A percentile compares a stretch with the other conserved stretches of the same genome.
These are phyloP conservation scores for Tethea ocularis DNA, from an alignment of 2,888 invertebrate genomes.

Conservation along the genomic window DNA sequence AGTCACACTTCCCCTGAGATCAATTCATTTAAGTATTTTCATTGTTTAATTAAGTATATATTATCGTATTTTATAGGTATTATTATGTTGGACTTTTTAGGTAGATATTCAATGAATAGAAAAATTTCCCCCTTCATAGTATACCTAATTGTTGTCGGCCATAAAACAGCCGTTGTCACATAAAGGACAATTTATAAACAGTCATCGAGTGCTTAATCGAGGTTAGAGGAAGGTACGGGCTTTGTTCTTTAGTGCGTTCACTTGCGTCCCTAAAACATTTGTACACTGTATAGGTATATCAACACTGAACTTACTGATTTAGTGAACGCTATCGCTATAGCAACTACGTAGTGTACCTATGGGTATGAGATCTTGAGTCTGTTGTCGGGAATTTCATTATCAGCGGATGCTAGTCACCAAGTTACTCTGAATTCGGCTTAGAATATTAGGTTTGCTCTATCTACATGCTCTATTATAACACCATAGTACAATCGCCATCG, in stretches of 20 bases:
- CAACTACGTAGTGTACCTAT: neutral
- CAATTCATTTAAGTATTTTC: neutral
- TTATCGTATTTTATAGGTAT: too few relatives aligned
- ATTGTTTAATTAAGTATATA: too few relatives aligned
- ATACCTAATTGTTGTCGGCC: constrained; percentile 20
- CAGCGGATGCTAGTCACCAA: neutral
- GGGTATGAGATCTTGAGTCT: neutral
- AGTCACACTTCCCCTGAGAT: neutral
- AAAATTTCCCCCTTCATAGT: constrained; percentile 7
- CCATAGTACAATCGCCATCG: constrained; percentile 15
- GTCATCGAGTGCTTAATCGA: constrained; percentile 18
- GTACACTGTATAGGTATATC: too few relatives aligned
- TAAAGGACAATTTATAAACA: constrained; percentile 36
- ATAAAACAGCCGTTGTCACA: constrained; percentile 36
- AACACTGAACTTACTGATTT: too few relatives aligned
- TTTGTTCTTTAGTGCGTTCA: constrained; percentile 13
- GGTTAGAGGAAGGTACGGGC: constrained; percentile 12
- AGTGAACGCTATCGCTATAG: neutral
- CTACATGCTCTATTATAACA: constrained; percentile 3
- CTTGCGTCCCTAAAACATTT: neutral
- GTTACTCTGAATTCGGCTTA: neutral
- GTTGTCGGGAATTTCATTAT: constrained; percentile 6
- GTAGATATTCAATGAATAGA: neutral
- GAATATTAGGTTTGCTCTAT: neutral
- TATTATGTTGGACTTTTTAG: neutral